A percentile compares a stretch with the other conserved stretches of the same genome.
Evolutionary conservation across 2,797 vertebrate species (phyloP).

Genomic region (Argya squamiceps): DNA sequence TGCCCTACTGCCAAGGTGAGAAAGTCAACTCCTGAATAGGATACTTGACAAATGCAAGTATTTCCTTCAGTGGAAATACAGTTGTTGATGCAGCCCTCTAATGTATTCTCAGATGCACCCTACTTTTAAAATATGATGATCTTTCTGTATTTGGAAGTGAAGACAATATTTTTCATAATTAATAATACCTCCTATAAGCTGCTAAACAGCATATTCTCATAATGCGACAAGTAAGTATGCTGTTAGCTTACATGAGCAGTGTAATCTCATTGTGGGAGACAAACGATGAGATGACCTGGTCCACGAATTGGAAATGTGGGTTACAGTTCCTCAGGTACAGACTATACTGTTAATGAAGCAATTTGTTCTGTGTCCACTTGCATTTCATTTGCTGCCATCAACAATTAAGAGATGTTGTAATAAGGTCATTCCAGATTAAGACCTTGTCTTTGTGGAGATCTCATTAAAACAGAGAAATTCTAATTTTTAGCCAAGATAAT

Average conservation of each 20-base stretch:
- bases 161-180: neutral
- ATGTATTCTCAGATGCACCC: neutral
- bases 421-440: slow-evolving; percentile 72
- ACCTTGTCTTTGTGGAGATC: slow-evolving; percentile 61
- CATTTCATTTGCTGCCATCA: slow-evolving; percentile 78
- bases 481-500: slow-evolving; percentile 39
- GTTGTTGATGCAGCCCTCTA: neutral
- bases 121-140: neutral
- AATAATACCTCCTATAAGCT: neutral
- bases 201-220: neutral
- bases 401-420: slow-evolving; percentile 64
- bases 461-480: slow-evolving; percentile 64
- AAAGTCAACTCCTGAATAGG: neutral
- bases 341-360: slow-evolving; percentile 74
- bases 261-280: slow-evolving; percentile 38
- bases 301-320: slow-evolving; percentile 57
- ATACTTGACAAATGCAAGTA: neutral
- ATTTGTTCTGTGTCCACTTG: slow-evolving; percentile 78
- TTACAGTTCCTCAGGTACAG: slow-evolving; percentile 56
- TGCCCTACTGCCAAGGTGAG: neutral
- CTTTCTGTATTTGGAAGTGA: neutral
- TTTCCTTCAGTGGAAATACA: neutral
- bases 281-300: slow-evolving; percentile 63
- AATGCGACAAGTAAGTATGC: slow-evolving; percentile 10
- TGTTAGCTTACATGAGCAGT: neutral